Evolutionary conservation across 1,140 invertebrate species (phyloP).

Genomic region (Drosophila neocordata): DNA sequence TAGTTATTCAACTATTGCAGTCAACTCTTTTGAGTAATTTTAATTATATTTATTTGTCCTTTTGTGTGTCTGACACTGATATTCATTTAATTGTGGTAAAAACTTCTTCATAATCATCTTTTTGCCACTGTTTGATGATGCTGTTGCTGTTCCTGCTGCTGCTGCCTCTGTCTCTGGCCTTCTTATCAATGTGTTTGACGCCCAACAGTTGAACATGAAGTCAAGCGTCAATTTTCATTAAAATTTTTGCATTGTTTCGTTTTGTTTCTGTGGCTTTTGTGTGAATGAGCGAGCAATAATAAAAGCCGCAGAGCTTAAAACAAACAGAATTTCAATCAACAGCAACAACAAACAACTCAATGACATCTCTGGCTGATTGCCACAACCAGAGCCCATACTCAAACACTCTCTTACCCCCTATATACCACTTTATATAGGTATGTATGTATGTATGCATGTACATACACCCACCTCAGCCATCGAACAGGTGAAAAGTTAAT

Average conservation of each 20-base stretch:
- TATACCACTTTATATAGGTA: no score
- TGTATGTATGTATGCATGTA: no score
- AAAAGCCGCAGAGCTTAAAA: conserved; percentile 71
- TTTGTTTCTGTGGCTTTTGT: conserved; percentile 56
- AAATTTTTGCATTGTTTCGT: conserved; percentile 76
- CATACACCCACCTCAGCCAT: conserved; percentile 3
- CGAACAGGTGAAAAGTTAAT: conserved; percentile 78
- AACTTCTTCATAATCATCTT: conserved; percentile 5
- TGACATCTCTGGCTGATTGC: conserved; percentile 75
- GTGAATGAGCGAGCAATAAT: conserved; percentile 78
- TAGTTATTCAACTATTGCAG: neutral
- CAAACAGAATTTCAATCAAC: conserved; percentile 80
- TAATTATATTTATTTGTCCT: conserved; percentile 5
- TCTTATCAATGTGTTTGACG: conserved; percentile 58
- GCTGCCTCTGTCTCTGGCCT: neutral
- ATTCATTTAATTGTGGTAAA: conserved; percentile 5
- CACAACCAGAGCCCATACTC: conserved; percentile 22
- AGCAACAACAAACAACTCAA: conserved; percentile 49
- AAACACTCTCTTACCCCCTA: neutral
- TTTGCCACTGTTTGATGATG: neutral
- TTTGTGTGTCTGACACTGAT: neutral
- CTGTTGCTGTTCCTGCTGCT: no score
- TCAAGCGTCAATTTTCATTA: conserved; percentile 82
- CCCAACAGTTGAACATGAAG: conserved; percentile 68
- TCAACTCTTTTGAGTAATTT: conserved; percentile 4